Base-by-base conservation (phyloP, 2,113 vertebrate species). In the Phalacrocorax brasilianus region DNA sequence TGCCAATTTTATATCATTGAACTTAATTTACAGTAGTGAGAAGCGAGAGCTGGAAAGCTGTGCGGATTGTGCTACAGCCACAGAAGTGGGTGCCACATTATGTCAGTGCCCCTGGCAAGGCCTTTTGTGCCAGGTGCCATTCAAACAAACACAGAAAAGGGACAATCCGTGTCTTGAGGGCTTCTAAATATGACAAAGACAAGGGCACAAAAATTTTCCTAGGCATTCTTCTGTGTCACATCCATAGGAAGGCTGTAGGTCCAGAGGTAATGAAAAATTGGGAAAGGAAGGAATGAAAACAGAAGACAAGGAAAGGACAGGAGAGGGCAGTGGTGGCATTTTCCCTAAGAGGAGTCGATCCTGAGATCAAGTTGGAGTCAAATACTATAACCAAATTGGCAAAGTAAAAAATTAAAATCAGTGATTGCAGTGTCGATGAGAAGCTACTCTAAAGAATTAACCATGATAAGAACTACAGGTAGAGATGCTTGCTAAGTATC, bases 291-390 rank as follows among this genome's bases (percentile, higher is more conserved):
- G 75, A 70, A 72, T 33, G 62, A 66, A 42, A 91, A n/a, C 73
- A 6, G 73, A 81, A 97, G 82, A 55, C 75, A 26, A 42, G 65
- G 44, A 93, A 84, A 95, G 75, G 86, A 96, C 97, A 96, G 96
- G 96, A 97, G 97, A 96, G 96, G 96, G 94, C 96, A 97, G 97
- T 96, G 89, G 91, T 94, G 93, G 87, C 90, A 88, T 89, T 97
- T 97, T 97, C 80, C 92, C 87, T 22, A 52, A 56, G 73, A 93
- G 55, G 52, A 79, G 62, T 1, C 61, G 63, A 65, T 89, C 76
- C 84, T 23, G 72, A 77, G 32, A 45, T 77, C 66, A 33, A 44
- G 35, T 6, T 78, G 75, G 7, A 89, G 81, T 56, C 73, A 79
- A 94, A 84, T 1, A 2, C 81, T 42, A 2, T 61, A 61, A 44